Conservation (phyloP, 2,888 invertebrate species). For the Eupithecia dodoneata region DNA sequence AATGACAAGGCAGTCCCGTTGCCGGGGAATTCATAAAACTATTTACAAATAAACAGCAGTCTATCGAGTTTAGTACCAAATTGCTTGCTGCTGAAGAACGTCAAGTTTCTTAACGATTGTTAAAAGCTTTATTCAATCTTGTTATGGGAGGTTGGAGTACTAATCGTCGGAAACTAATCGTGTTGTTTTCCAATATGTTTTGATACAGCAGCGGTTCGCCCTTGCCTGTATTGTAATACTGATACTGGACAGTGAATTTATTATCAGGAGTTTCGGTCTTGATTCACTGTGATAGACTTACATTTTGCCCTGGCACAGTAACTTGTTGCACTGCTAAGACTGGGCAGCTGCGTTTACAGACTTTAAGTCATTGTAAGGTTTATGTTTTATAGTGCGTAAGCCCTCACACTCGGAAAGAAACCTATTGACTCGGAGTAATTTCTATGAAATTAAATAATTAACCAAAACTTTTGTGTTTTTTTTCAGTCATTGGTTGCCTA, state of each 20-base stretch:
- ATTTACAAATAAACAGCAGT: slow-evolving; percentile 13
- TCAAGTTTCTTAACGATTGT: background rate
- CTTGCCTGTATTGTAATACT: background rate
- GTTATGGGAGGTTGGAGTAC: background rate
- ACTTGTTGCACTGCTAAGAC: background rate
- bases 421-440: too few relatives aligned
- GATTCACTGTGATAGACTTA: too few relatives aligned
- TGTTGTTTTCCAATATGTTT: background rate
- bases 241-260: too few relatives aligned
- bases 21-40: slow-evolving; percentile 13
- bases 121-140: background rate
- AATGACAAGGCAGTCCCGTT: background rate
- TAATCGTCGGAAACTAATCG: background rate
- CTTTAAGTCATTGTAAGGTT: background rate
- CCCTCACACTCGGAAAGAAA: too few relatives aligned
- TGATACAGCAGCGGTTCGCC: background rate
- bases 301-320: too few relatives aligned
- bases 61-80: background rate
- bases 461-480: too few relatives aligned
- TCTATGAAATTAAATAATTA: too few relatives aligned
- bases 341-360: background rate
- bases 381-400: too few relatives aligned
- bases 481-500: background rate
- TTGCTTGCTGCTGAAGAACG: background rate
- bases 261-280: too few relatives aligned